These are phyloP conservation scores for Sweltsa coloradensis DNA, from an alignment of 1,140 invertebrate species.

Conservation along the genomic window DNA sequence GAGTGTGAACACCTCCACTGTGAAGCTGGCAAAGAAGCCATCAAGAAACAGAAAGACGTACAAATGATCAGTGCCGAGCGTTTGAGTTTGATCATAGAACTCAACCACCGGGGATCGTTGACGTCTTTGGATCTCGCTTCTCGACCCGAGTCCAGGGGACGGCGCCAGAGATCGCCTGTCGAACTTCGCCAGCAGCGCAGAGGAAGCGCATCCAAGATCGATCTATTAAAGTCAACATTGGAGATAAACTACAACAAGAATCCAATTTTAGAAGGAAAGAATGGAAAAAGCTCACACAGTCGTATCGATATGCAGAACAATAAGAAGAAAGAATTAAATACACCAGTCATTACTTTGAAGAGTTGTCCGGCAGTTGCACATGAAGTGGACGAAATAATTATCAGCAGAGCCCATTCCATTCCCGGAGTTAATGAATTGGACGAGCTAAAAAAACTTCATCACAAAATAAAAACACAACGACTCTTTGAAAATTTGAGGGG, in stretches of 20 bases:
- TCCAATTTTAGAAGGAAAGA: too few relatives aligned
- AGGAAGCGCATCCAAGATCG: slow-evolving; percentile 47
- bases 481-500: too few relatives aligned
- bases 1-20: slow-evolving; percentile 41
- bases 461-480: too few relatives aligned
- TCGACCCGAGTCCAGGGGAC: slow-evolving; percentile 36
- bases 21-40: slow-evolving; percentile 9
- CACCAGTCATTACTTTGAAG: too few relatives aligned
- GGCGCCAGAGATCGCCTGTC: slow-evolving; percentile 32
- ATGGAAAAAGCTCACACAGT: too few relatives aligned
- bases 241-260: slow-evolving; percentile 42
- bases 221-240: slow-evolving; percentile 45
- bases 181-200: slow-evolving; percentile 21
- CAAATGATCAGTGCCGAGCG: slow-evolving; percentile 48
- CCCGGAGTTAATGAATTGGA: too few relatives aligned
- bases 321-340: too few relatives aligned
- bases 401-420: too few relatives aligned
- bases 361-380: too few relatives aligned
- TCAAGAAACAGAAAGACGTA: slow-evolving; percentile 27
- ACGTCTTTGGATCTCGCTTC: slow-evolving; percentile 47
- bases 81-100: slow-evolving; percentile 55
- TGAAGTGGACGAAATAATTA: too few relatives aligned
- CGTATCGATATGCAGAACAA: too few relatives aligned
- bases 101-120: slow-evolving; percentile 56
- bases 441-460: too few relatives aligned